Conservation (phyloP, 2,113 vertebrate genomes). For the Marmota flaviventris region DNA sequence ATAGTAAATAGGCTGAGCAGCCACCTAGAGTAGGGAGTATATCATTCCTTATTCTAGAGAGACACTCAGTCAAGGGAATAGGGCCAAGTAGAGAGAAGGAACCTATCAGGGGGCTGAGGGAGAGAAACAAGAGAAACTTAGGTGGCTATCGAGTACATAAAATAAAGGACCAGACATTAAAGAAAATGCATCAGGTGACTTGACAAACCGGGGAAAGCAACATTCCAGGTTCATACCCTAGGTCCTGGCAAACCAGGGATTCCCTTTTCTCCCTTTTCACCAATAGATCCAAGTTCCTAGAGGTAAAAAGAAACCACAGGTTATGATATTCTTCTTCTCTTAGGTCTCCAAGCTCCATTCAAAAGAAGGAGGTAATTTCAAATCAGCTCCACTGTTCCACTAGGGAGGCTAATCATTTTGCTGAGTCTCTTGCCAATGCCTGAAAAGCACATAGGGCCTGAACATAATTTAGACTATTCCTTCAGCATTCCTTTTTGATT, state of each 20-base stretch:
- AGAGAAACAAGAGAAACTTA: conserved; percentile 62
- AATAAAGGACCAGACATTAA: conserved; percentile 3
- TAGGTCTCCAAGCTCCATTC: not conserved
- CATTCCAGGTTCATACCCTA: conserved; percentile 90
- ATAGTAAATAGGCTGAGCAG: not conserved
- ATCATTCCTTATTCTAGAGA: conserved; percentile 25
- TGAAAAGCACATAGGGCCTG: not conserved
- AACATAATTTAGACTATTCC: conserved; percentile 18
- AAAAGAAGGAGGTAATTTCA: conserved; percentile 36
- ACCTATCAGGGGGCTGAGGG: not conserved
- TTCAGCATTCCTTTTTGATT: conserved; percentile 6
- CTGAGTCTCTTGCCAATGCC: not conserved
- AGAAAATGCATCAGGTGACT: conserved; percentile 5
- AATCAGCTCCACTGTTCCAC: not conserved
- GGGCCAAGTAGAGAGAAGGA: not conserved
- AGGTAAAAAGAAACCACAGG: conserved; percentile 63
- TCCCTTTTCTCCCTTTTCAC: conserved; percentile 95
- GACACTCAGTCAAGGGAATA: conserved; percentile 25
- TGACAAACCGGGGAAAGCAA: conserved; percentile 36
- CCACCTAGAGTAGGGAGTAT: not conserved
- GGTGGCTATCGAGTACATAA: not conserved
- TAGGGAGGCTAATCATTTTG: not conserved
- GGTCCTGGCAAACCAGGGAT: conserved; percentile 94
- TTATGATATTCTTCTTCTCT: conserved; percentile 43
- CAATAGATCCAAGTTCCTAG: conserved; percentile 89